These are phyloP conservation scores for Goniozus legneri DNA, from an alignment of 1,140 invertebrate genomes.

Conservation along the genomic window DNA sequence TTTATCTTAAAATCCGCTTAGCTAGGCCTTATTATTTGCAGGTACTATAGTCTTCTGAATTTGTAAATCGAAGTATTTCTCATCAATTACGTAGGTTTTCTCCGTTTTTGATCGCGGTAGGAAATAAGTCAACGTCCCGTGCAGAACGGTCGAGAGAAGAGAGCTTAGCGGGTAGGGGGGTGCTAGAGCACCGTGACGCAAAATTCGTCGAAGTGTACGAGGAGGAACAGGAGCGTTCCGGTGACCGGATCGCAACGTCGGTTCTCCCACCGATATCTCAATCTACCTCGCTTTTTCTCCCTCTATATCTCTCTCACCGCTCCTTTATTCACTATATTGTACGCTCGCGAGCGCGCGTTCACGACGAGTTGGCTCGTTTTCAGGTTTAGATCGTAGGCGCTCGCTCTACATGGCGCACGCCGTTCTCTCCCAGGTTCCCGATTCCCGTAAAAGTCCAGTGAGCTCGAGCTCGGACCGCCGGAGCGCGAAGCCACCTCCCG, in stretches of 20 bases:
- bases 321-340: too few relatives aligned
- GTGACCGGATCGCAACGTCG: conserved; percentile 16
- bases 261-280: conserved; percentile 1
- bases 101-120: too few relatives aligned
- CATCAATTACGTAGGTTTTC: too few relatives aligned
- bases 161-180: too few relatives aligned
- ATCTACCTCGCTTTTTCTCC: not conserved
- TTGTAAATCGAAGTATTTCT: too few relatives aligned
- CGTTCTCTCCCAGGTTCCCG: conserved; percentile 19
- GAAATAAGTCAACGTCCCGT: too few relatives aligned
- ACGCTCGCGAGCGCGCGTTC: not conserved
- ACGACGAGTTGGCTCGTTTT: not conserved
- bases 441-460: conserved; percentile 32
- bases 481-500: not conserved
- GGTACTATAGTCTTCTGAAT: too few relatives aligned
- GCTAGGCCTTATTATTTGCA: too few relatives aligned
- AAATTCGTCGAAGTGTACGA: conserved; percentile 22
- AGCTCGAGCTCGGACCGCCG: not conserved
- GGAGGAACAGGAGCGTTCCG: conserved; percentile 25
- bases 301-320: too few relatives aligned
- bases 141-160: too few relatives aligned
- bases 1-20: too few relatives aligned
- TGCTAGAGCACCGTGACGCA: conserved; percentile 23
- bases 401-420: conserved; percentile 7
- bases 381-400: not conserved